Evolutionary conservation across 1,140 invertebrate species (phyloP), one percentile per base, ranked within the genome.

Genomic region (Musca vetustissima): DNA sequence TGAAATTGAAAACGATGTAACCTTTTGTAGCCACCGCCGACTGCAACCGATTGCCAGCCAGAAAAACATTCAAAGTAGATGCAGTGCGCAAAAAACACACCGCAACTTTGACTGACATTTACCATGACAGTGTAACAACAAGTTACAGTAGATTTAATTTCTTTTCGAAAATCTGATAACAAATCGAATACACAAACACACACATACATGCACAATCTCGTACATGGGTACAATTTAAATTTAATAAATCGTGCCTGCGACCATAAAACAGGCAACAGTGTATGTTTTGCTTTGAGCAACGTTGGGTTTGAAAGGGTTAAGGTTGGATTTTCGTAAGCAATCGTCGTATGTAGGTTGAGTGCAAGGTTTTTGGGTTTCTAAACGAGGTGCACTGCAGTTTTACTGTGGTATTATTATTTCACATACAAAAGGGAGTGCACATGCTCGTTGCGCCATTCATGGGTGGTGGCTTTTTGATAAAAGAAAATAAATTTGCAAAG

Each of bases 61-160:
- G 48, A n/a, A 49, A 49, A 32, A 36, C 55, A n/a, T n/a, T n/a
- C n/a, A n/a, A n/a, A n/a, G n/a, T n/a, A n/a, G n/a, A n/a, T n/a
- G 8, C 25, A 19, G 21, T 9, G 28, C 28, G 9, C 9, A 32
- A 32, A 32, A 32, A 3, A 32, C 28, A 32, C 28, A 32, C 28
- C 28, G 28, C 28, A 32, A 32, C 28, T 32, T 59, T 59, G 55
- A 59, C 55, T 59, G 55, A 59, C 55, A 59, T 59, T 59, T 59
- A 59, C 55, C 55, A 59, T 59, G 55, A 59, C 55, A 59, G 55
- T 59, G 55, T 59, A 59, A 59, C n/a, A n/a, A n/a, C 55, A 59
- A 59, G 55, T 59, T 59, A 59, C 55, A 59, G 55, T 59, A 59
- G 55, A 59, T 59, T 59, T 59, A 59, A 59, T 59, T 59, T 59